Evolutionary conservation across 2,888 invertebrate species (phyloP), one percentile per base, ranked within the genome.

Genomic region (Cerastis leucographa): DNA sequence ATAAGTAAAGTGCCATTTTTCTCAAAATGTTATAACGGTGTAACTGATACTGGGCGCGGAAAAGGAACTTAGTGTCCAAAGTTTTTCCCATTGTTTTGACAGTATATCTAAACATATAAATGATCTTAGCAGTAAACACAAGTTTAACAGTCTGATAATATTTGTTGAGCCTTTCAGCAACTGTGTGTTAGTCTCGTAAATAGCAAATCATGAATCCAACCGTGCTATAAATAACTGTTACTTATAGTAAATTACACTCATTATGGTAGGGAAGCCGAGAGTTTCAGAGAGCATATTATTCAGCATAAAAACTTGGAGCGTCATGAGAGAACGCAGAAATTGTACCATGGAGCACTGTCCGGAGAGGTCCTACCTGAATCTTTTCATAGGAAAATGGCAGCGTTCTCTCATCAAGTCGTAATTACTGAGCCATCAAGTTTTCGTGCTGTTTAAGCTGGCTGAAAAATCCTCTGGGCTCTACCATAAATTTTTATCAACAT

Each of bases 201-300:
- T 70, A 46, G 66, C 46, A 74, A 82, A 74, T 72, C 65, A 70
- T 74, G 54, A 42, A 74, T 69, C 6, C 51, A 62, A 56, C 14
- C 11, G 42, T 71, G n/a, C 56, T 80, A 11, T 65, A 68, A n/a
- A n/a, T n/a, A n/a, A n/a, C n/a, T n/a, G 59, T 49, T 49, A 44
- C 25, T 61, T 59, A 59, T 59, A 80, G 64, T 54, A 49, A 71
- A 75, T 72, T 65, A 17, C 70, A 78, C 78, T 78, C 74, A 81
- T 71, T 71, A 66, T 35, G 46, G 59, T 61, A 19, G 17, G 25
- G 17, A 25, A 59, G n/a, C 54, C 54, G 14, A 25, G 17, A 29
- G 8, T 29, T 56, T 25, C 7, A 11, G n/a, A 11, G 11, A 29
- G 29, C 2, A 25, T 56, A 54, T 22, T 22, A n/a, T n/a, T n/a